Evolutionary conservation across 2,797 vertebrate genomes (phyloP).

Genomic region (Darevskia mixta): DNA sequence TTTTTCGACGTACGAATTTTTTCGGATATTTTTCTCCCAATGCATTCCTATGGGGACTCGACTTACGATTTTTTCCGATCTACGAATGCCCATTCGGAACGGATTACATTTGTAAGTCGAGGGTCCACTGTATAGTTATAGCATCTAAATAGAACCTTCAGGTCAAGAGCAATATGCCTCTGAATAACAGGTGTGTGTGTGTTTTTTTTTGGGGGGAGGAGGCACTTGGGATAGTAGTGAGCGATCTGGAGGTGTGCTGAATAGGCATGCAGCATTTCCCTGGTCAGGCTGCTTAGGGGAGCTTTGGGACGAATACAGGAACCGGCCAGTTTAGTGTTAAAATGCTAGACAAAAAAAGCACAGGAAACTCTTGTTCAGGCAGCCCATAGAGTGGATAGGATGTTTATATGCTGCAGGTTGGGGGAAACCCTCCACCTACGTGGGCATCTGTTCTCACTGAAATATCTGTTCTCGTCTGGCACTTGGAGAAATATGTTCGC

Average conservation of each 20-base stretch:
- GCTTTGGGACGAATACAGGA: neutral
- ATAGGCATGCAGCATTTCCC: neutral
- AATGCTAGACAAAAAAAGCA: neutral
- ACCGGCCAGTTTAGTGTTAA: neutral
- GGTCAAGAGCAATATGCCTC: neutral
- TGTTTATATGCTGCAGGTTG: neutral
- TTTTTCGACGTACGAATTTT: no score
- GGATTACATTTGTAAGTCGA: no score
- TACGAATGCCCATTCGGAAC: no score
- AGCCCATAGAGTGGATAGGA: neutral
- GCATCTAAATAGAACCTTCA: neutral
- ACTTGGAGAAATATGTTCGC: neutral
- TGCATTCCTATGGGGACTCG: no score
- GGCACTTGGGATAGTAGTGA: neutral
- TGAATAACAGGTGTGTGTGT: neutral
- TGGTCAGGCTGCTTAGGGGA: neutral
- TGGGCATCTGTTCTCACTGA: neutral
- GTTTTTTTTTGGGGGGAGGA: neutral
- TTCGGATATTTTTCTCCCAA: no score
- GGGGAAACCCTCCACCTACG: neutral
- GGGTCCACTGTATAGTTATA: no score
- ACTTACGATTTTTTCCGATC: no score
- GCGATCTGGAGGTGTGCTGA: neutral
- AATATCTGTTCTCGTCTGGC: neutral
- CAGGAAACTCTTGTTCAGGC: neutral